These are phyloP conservation scores for Podargus strigoides DNA, from an alignment of 2,797 vertebrate genomes.

Conservation along the genomic window DNA sequence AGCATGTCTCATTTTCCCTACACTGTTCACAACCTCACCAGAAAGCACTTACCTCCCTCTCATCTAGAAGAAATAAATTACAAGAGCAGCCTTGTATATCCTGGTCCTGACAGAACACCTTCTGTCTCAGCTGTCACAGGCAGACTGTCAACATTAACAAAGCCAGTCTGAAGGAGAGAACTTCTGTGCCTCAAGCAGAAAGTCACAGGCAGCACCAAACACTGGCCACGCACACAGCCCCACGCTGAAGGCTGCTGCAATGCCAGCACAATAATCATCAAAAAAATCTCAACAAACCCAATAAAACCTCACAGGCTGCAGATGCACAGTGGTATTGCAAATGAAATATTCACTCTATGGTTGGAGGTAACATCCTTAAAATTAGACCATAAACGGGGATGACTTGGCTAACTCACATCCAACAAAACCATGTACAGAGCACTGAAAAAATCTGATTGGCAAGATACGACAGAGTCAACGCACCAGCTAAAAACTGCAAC, in stretches of 20 bases:
- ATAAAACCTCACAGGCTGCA: neutral
- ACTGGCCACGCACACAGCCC: neutral
- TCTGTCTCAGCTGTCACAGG: neutral
- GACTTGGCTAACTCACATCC: neutral
- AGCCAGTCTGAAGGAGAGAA: neutral
- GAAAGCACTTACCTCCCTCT: neutral
- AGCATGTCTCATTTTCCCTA: neutral
- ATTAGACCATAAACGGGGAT: neutral
- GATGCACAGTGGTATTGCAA: neutral
- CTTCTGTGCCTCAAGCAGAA: neutral
- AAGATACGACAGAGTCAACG: neutral
- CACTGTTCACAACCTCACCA: neutral
- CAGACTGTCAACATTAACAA: neutral
- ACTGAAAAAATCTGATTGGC: neutral
- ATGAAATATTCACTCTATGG: neutral
- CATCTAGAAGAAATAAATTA: neutral
- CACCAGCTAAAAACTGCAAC: neutral
- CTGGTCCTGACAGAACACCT: neutral
- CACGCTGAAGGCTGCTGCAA: neutral
- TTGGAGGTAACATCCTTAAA: neutral
- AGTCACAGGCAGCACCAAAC: neutral
- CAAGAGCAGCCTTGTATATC: neutral
- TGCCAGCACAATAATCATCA: neutral
- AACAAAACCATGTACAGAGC: neutral
- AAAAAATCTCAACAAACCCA: neutral